Evolutionary conservation across 2,888 invertebrate species (phyloP).

Genomic region (Thecophora atra): DNA sequence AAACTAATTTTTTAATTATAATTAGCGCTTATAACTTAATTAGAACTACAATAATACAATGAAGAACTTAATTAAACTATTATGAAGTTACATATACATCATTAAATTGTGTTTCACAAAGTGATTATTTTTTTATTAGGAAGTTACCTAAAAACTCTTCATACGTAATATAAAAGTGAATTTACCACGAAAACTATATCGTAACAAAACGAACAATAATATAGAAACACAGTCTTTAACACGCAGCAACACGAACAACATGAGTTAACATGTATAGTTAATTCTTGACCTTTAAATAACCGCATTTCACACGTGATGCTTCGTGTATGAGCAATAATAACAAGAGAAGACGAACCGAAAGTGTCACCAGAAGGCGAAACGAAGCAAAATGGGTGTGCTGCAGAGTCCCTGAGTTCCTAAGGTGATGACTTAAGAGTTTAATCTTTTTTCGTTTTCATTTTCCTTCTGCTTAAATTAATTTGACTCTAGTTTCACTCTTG

Average conservation of each 20-base stretch:
- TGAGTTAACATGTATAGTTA: not conserved
- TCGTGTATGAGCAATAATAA: not conserved
- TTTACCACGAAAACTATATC: not conserved
- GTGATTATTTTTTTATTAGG: too few relatives aligned
- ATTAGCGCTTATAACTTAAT: too few relatives aligned
- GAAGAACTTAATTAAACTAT: too few relatives aligned
- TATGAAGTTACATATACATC: not conserved
- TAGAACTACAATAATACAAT: too few relatives aligned
- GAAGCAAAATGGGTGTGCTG: constrained; percentile 19
- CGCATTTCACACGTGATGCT: not conserved
- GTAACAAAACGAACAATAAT: not conserved
- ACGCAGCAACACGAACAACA: too few relatives aligned
- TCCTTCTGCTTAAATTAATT: constrained; percentile 23
- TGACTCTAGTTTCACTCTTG: not conserved
- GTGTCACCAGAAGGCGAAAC: constrained; percentile 25
- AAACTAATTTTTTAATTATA: too few relatives aligned
- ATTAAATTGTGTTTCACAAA: too few relatives aligned
- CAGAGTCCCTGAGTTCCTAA: not conserved
- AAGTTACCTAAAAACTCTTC: too few relatives aligned
- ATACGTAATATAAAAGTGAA: too few relatives aligned
- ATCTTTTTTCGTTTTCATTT: too few relatives aligned
- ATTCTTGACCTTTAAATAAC: constrained; percentile 23
- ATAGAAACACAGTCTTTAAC: not conserved
- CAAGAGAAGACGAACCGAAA: not conserved
- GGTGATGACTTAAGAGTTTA: constrained; percentile 34